These are phyloP conservation scores for Caerostris extrusa DNA, from an alignment of 1,140 invertebrate genomes.

Conservation along the genomic window DNA sequence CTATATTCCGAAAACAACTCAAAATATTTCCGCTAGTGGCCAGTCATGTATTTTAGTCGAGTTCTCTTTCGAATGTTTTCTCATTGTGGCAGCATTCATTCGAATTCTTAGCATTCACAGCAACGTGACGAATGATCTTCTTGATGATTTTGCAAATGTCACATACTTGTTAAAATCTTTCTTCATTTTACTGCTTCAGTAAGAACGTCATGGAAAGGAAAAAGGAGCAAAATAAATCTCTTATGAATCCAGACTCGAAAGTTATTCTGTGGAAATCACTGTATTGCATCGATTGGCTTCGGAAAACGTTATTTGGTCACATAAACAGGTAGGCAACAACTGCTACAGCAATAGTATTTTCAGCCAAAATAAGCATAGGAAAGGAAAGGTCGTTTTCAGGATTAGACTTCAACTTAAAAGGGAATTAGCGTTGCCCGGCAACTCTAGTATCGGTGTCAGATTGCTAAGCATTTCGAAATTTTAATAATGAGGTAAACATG, in stretches of 20 bases:
- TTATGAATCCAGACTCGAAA: neutral
- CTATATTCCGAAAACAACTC: too few relatives aligned
- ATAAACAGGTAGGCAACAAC: neutral
- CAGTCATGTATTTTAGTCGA: too few relatives aligned
- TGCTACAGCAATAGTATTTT: neutral
- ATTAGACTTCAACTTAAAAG: neutral
- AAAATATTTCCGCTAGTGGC: too few relatives aligned
- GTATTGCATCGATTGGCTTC: neutral
- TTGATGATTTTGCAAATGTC: neutral
- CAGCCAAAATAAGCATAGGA: neutral
- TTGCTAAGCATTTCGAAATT: too few relatives aligned
- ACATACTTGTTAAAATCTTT: constrained; percentile 17
- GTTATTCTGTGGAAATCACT: neutral
- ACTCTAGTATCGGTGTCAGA: neutral
- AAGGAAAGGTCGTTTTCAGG: neutral
- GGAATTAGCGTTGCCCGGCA: neutral
- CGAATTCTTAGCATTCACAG: neutral
- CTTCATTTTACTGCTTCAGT: neutral
- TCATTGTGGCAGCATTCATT: neutral
- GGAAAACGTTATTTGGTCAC: neutral
- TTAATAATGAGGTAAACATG: too few relatives aligned
- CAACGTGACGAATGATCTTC: neutral
- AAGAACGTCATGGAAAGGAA: neutral
- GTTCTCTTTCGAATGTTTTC: neutral
- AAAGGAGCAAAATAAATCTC: neutral